These are phyloP conservation scores for Astyanax mexicanus DNA, from an alignment of 2,797 vertebrate genomes.

Conservation along the genomic window DNA sequence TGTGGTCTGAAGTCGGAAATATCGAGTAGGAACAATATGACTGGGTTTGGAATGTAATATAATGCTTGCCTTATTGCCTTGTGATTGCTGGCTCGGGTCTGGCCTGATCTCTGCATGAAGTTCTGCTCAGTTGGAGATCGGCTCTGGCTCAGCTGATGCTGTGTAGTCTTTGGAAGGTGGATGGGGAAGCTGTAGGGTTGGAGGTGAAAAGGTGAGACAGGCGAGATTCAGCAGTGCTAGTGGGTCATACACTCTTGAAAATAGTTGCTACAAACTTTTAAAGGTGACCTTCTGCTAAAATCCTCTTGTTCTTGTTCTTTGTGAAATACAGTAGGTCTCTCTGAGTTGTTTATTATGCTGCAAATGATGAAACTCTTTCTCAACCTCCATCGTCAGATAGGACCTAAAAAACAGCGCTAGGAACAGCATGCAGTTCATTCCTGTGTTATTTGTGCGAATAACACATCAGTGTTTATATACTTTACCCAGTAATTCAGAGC, in stretches of 20 bases:
- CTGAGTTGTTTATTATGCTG: too few relatives aligned
- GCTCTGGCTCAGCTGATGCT: neutral
- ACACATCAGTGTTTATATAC: too few relatives aligned
- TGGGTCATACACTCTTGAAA: neutral
- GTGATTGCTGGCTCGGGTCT: neutral
- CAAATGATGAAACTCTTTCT: too few relatives aligned
- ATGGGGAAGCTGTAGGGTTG: neutral
- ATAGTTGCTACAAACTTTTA: too few relatives aligned
- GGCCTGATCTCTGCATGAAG: neutral
- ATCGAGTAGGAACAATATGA: neutral
- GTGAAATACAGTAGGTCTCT: too few relatives aligned
- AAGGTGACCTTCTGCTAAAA: too few relatives aligned
- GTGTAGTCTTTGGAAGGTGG: conserved; percentile 9
- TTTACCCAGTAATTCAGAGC: too few relatives aligned
- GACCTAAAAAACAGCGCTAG: too few relatives aligned
- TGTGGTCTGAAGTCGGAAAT: conserved; percentile 12
- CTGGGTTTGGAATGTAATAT: conserved; percentile 1
- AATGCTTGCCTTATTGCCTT: neutral
- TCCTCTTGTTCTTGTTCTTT: too few relatives aligned
- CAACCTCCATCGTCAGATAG: too few relatives aligned
- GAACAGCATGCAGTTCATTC: too few relatives aligned
- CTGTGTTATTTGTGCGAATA: too few relatives aligned
- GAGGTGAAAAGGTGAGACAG: conserved; percentile 1
- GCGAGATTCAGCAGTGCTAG: neutral
- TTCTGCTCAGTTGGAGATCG: neutral